Percentiles rank a stretch among this genome's conserved stretches.
Evolutionary conservation across 2,113 vertebrate genomes (phyloP).

Genomic region (Pyxicephalus adspersus): DNA sequence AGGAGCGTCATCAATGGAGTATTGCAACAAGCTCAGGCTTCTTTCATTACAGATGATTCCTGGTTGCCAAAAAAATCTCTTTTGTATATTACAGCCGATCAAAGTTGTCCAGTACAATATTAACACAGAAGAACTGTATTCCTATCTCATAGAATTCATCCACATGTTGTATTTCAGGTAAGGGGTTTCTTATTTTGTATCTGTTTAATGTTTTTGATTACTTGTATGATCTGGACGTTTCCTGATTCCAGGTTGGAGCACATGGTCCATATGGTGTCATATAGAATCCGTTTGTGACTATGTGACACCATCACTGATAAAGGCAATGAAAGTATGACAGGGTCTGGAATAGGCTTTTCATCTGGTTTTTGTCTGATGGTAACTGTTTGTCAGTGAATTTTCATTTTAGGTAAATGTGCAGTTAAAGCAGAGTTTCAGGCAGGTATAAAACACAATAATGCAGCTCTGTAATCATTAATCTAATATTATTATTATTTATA

Average conservation of each 20-base stretch:
- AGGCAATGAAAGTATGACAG: background rate
- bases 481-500: no score
- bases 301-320: background rate
- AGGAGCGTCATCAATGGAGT: no score
- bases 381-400: no score
- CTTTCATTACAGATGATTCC: background rate
- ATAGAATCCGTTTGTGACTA: no score
- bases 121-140: constrained; percentile 96
- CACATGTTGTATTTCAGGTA: constrained; percentile 97
- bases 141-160: constrained; percentile 95
- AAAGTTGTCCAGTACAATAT: constrained; percentile 96
- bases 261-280: no score
- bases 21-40: no score
- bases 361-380: background rate
- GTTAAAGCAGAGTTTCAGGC: no score
- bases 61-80: background rate
- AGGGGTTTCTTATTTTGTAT: background rate
- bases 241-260: background rate
- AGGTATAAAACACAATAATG: no score
- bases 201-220: background rate
- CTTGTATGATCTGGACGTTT: background rate
- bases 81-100: constrained; percentile 76
- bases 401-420: no score
- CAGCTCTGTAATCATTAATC: no score
- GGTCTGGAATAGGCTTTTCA: background rate